phyloP scores from a whole-genome alignment of 2,113 vertebrate species.

The Nycticorax nycticorax region DNA sequence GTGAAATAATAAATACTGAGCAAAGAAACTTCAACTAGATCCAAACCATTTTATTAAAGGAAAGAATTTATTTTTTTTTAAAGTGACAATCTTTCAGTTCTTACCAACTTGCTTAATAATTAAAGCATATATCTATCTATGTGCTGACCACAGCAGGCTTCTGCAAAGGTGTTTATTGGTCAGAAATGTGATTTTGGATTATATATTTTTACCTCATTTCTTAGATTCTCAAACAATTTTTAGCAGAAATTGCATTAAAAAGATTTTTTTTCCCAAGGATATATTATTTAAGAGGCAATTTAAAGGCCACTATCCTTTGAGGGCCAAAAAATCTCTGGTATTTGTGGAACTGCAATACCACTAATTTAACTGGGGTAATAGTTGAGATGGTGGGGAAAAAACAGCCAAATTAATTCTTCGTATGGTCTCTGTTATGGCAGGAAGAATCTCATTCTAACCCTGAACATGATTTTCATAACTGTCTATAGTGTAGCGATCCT shows the following conservation, averaged over 20 bases:
- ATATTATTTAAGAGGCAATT: neutral
- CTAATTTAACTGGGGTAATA: neutral
- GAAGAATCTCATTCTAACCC: neutral
- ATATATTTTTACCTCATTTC: neutral
- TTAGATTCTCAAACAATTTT: neutral
- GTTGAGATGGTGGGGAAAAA: neutral
- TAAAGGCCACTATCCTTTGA: neutral
- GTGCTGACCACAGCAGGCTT: neutral
- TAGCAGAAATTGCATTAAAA: neutral
- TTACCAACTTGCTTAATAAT: slow-evolving; percentile 51
- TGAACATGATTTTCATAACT: rapidly evolving
- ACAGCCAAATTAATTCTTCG: neutral
- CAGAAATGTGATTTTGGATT: neutral
- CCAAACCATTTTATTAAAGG: neutral
- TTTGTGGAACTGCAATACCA: neutral
- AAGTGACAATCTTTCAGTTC: neutral
- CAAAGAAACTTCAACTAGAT: neutral
- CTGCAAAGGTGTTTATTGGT: slow-evolving; percentile 37
- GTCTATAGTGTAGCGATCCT: neutral
- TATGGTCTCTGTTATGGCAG: neutral
- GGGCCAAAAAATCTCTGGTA: neutral
- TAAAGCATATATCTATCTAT: neutral
- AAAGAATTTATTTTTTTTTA: neutral
- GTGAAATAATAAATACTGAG: slow-evolving; percentile 14
- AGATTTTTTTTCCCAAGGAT: neutral